Base-by-base conservation (phyloP, 35 echinoderm and acorn worm species). In the Heliocidaris tuberculata region DNA sequence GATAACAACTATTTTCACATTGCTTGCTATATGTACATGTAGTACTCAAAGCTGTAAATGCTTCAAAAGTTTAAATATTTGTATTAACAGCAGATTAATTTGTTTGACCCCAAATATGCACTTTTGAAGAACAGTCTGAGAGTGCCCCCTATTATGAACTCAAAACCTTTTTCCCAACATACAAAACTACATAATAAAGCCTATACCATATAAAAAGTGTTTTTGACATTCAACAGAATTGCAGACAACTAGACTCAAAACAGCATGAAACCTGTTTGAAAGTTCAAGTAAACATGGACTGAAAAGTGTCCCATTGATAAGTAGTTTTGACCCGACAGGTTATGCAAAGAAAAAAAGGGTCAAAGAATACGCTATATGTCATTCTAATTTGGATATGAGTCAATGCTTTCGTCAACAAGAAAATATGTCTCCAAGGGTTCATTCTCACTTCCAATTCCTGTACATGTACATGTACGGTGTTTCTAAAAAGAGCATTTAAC, bases 241-340 rank as follows among this genome's bases (percentile, higher is more conserved):
- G 27, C 65, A 78, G 65, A 78, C 4, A 19, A 27, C 65, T 78
- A 9, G 15, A 56, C 10, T 78, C 27, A 78, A 78, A 24, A 78
- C 50, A 52, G 50, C 50, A 52, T 52, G 50, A 56, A 56, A n/a
- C 65, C 65, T 78, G 65, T 78, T 78, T 78, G 27, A 78, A 78
- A 27, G 27, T 78, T 21, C 19, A 21, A 5, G 19, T 21, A 5
- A 27, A 27, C 27, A 78, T 78, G 65, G 27, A 78, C 19, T 78
- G 65, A 78, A 78, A 78, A 78, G 65, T 78, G 65, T 78, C 65
- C 65, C 65, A 78, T 78, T 78, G 65, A 78, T n/a, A 78, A 78
- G 65, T 78, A 78, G 65, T 78, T 78, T 78, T 78, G 65, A 78
- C 21, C 65, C 27, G 65, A 78, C 65, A 78, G 65, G 65, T 78